A percentile compares a stretch with the other conserved stretches of the same genome.
phyloP scores from a whole-genome alignment of 2,888 invertebrate species.

The Nemapogon koenigi region DNA sequence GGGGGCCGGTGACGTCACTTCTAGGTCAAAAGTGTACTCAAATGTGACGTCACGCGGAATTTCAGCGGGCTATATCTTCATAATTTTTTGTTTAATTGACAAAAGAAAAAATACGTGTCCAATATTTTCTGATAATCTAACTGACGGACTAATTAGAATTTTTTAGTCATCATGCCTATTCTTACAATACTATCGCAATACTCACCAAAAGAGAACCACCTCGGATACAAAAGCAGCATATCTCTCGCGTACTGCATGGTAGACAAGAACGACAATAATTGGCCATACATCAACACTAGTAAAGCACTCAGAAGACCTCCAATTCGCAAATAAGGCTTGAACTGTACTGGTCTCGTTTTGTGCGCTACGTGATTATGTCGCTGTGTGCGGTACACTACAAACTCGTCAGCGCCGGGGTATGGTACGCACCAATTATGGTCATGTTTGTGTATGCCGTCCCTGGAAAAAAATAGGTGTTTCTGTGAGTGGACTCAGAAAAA shows the following conservation, averaged over 20 bases:
- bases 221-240: conserved; percentile 29
- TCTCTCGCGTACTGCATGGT: conserved; percentile 23
- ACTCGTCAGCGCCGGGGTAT: conserved; percentile 84
- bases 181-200: too few species aligned
- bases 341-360: conserved; percentile 70
- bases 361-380: conserved; percentile 72
- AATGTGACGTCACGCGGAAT: too few species aligned
- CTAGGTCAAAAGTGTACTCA: too few species aligned
- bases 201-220: conserved; percentile 6
- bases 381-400: conserved; percentile 84
- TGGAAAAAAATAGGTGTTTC: too few species aligned
- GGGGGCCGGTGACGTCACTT: too few species aligned
- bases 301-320: conserved; percentile 39
- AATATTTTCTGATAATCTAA: too few species aligned
- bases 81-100: too few species aligned
- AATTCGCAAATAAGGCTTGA: conserved; percentile 29
- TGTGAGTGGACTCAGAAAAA: too few species aligned
- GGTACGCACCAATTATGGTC: conserved; percentile 70
- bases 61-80: too few species aligned
- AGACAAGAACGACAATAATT: conserved; percentile 35
- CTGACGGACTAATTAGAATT: too few species aligned
- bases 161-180: too few species aligned
- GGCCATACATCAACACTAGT: conserved; percentile 57
- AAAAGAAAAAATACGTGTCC: too few species aligned
- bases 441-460: conserved; percentile 56